These are phyloP conservation scores for Dendrophyllia cribrosa DNA, from an alignment of 64 coral and sea anemone species.

Conservation along the genomic window DNA sequence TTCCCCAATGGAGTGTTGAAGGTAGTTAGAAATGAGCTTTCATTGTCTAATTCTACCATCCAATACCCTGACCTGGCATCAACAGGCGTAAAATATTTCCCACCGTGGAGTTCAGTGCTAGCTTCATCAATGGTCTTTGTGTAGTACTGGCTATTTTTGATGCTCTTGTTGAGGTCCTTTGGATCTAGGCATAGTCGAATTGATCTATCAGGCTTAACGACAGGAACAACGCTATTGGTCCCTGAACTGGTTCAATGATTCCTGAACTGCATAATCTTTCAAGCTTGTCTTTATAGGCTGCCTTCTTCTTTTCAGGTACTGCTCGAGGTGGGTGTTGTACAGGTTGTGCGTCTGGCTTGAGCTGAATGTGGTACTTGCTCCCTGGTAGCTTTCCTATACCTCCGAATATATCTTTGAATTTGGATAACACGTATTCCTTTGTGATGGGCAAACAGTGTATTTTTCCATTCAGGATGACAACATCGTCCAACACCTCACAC, in stretches of 20 bases:
- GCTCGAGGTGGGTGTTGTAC: constrained; percentile 50
- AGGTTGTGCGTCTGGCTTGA: constrained; percentile 44
- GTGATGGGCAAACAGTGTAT: constrained; percentile 17
- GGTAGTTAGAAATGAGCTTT: constrained; percentile 26
- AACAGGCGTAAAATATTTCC: constrained; percentile 24
- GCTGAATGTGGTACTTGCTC: constrained; percentile 55
- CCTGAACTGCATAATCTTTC: constrained; percentile 45
- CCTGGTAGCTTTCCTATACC: constrained; percentile 66
- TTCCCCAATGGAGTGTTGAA: constrained; percentile 67
- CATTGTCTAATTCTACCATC: constrained; percentile 16
- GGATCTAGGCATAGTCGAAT: too few relatives aligned
- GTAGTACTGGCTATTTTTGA: constrained; percentile 15
- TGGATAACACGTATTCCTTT: constrained; percentile 56
- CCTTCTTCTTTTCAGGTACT: constrained; percentile 49
- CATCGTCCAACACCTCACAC: constrained; percentile 14
- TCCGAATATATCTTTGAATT: constrained; percentile 62
- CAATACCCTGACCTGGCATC: constrained; percentile 11
- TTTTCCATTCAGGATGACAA: neutral
- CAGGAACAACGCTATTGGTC: constrained; percentile 63
- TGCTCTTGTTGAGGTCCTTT: constrained; percentile 47
- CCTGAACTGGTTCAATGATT: too few relatives aligned
- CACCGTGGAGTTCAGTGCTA: constrained; percentile 26
- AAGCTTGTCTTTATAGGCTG: constrained; percentile 62
- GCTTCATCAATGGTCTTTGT: constrained; percentile 33
- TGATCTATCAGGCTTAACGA: too few relatives aligned